Evolutionary conservation across 2,888 invertebrate species (phyloP), one percentile per base, ranked within the genome.

Genomic region (Cheilosia pagana): DNA sequence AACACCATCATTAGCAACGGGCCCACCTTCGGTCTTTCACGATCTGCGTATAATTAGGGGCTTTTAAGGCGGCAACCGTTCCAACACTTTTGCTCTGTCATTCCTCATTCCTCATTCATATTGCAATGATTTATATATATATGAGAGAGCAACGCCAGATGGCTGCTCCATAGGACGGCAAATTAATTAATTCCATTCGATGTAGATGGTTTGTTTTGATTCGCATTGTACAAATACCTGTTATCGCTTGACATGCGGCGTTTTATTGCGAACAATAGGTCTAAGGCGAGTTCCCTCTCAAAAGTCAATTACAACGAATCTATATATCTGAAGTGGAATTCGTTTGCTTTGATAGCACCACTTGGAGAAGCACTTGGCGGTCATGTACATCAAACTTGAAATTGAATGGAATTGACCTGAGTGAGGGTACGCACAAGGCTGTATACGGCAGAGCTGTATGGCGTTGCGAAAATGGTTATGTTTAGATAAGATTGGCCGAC

Each of bases 171-270:
- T 67, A 67, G 60, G 45, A 72, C 68, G 57, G 62, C 50, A 10
- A 78, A 78, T 74, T 78, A 78, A 83, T 83, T 83, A 83, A 83
- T 83, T 72, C 82, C 78, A 78, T 83, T 82, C 71, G 67, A 45
- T 65, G 59, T 82, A 41, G 62, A 74, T 78, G 60, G 62, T 78
- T 74, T 83, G 78, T 83, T 83, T 78, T 78, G 78, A 82, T 82
- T 78, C 50, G 35, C 67, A 74, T 72, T 62, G 68, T 71, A 59
- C 71, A 50, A 77, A 72, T 71, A 67, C 14, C 71, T 77, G 60
- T 68, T 77, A 72, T 72, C 67, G 67, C 50, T 74, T 77, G 48
- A 41, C 50, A 52, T 53, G 28, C 16, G 21, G 28, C 21, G 21
- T 21, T 39, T 35, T 41, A 14, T 50, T 35, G 31, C 7, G 35